phyloP scores from a whole-genome alignment of 2,113 vertebrate species.

The Bubo scandiacus region DNA sequence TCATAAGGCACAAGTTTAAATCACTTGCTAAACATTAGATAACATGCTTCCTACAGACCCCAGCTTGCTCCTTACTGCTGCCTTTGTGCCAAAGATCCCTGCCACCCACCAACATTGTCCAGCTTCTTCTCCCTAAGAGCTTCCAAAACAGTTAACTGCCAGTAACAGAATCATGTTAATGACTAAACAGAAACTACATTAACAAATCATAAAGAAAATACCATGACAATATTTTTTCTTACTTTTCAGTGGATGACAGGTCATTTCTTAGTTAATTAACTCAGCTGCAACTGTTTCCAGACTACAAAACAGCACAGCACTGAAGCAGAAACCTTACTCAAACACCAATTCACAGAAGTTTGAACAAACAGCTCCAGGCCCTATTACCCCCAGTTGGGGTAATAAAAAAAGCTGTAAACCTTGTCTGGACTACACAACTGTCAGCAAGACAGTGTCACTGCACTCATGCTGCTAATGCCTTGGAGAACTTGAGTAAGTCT shows the following conservation, averaged over 20 bases:
- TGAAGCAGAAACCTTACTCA: neutral
- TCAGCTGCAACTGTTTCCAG: neutral
- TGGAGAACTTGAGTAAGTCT: neutral
- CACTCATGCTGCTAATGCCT: neutral
- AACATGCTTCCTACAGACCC: neutral
- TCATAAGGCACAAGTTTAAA: neutral
- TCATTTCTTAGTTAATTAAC: neutral
- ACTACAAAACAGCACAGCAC: neutral
- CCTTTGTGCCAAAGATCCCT: neutral
- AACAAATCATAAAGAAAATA: neutral
- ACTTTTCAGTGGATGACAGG: neutral
- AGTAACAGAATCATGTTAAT: neutral
- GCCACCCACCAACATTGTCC: neutral
- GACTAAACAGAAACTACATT: neutral
- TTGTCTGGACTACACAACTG: neutral
- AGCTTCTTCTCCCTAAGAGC: neutral
- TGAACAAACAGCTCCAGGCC: neutral
- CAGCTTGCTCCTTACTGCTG: neutral
- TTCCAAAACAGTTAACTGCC: neutral
- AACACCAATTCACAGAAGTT: neutral
- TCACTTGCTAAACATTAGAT: neutral
- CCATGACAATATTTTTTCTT: neutral
- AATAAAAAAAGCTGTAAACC: neutral
- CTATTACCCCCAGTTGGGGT: neutral
- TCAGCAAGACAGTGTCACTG: neutral